phyloP scores from a whole-genome alignment of 2,888 invertebrate genomes.

The Amorpha juglandis region DNA sequence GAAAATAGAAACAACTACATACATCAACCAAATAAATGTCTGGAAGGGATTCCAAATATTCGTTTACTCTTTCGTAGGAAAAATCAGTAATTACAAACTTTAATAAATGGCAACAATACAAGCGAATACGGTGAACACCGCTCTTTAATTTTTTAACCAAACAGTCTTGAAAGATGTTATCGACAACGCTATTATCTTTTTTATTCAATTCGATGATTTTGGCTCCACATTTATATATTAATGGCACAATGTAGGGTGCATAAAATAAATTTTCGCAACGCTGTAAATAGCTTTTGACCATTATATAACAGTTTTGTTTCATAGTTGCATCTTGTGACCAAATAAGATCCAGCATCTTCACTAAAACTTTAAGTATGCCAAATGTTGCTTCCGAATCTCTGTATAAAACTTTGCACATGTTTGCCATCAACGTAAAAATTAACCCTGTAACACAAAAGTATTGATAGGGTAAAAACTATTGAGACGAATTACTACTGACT shows the following conservation, averaged over 20 bases:
- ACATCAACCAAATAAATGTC: conserved; percentile 71
- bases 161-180: conserved; percentile 53
- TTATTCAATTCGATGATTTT: conserved; percentile 60
- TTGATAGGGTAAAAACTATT: no score
- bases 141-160: conserved; percentile 60
- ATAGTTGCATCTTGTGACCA: conserved; percentile 57
- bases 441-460: conserved; percentile 55
- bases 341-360: conserved; percentile 61
- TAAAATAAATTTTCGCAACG: conserved; percentile 67
- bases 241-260: conserved; percentile 66
- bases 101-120: conserved; percentile 69
- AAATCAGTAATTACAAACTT: conserved; percentile 48
- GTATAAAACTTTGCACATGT: conserved; percentile 69
- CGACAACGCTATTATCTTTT: conserved; percentile 47
- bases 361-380: conserved; percentile 59
- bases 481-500: no score
- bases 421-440: conserved; percentile 66
- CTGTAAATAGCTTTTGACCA: conserved; percentile 70
- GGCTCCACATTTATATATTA: conserved; percentile 71
- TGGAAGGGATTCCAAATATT: conserved; percentile 49
- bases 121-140: conserved; percentile 60
- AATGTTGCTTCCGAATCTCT: conserved; percentile 64
- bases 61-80: conserved; percentile 51
- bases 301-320: conserved; percentile 72
- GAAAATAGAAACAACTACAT: conserved; percentile 42